These are phyloP conservation scores for Zoroaster sp. DNA, from an alignment of 53 echinoderm and acorn worm species.

Conservation along the genomic window DNA sequence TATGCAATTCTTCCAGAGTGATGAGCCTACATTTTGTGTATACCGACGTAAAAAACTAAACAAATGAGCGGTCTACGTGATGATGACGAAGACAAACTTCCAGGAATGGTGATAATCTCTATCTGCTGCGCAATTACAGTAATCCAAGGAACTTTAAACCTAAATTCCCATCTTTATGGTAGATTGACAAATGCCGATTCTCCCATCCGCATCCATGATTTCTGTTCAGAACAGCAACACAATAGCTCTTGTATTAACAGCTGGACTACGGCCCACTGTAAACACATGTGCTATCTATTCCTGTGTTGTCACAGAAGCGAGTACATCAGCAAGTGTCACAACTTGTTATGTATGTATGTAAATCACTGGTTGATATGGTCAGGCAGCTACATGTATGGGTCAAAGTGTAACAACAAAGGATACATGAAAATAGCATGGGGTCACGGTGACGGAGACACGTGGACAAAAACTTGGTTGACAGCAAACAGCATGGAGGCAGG, in stretches of 20 bases:
- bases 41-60: background rate
- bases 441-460: background rate
- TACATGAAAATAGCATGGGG: background rate
- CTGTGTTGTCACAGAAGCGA: background rate
- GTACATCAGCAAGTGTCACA: constrained; percentile 24
- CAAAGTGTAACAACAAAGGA: background rate
- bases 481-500: too few species aligned
- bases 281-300: background rate
- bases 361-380: background rate
- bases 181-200: background rate
- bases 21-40: background rate
- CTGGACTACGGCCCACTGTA: background rate
- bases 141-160: too few species aligned
- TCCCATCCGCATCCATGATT: background rate
- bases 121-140: too few species aligned
- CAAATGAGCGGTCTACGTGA: background rate
- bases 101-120: background rate
- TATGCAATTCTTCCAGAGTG: background rate
- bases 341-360: background rate
- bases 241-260: background rate
- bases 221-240: background rate
- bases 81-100: background rate
- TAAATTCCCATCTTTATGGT: background rate
- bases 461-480: background rate
- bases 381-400: constrained; percentile 11